Percentiles rank a stretch among this genome's conserved stretches.
phyloP scores from a whole-genome alignment of 35 echinoderm and acorn worm species.

The Stichopus chloronotus region DNA sequence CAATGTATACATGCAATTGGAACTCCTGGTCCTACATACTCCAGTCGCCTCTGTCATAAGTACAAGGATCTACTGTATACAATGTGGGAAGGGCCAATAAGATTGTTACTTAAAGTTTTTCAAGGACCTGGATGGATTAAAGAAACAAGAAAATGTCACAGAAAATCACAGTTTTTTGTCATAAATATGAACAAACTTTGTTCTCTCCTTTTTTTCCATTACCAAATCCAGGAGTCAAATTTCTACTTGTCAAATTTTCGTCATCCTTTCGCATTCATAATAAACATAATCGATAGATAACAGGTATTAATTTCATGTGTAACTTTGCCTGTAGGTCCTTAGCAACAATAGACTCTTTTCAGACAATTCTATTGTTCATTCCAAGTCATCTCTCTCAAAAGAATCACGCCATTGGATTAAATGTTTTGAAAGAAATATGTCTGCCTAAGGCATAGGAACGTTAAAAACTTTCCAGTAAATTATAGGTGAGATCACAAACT shows the following conservation, averaged over 20 bases:
- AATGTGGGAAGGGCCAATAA: no score
- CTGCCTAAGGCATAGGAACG: constrained; percentile 18
- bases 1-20: no score
- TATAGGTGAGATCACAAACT: neutral
- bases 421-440: neutral
- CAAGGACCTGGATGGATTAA: no score
- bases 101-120: no score
- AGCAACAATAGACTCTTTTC: constrained; percentile 46
- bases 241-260: neutral
- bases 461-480: constrained; percentile 6
- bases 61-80: no score
- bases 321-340: constrained; percentile 31
- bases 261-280: constrained; percentile 40
- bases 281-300: constrained; percentile 32
- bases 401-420: neutral
- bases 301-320: constrained; percentile 33
- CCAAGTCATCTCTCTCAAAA: constrained; percentile 7
- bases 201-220: neutral
- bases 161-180: no score
- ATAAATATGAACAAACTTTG: no score
- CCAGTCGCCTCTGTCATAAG: no score
- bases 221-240: constrained; percentile 25
- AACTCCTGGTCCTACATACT: no score
- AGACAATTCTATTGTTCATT: constrained; percentile 7
- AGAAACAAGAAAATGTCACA: no score